Percentiles rank a stretch among this genome's conserved stretches.
Evolutionary conservation across 2,888 invertebrate species (phyloP).

Genomic region (Stomorhina lunata): DNA sequence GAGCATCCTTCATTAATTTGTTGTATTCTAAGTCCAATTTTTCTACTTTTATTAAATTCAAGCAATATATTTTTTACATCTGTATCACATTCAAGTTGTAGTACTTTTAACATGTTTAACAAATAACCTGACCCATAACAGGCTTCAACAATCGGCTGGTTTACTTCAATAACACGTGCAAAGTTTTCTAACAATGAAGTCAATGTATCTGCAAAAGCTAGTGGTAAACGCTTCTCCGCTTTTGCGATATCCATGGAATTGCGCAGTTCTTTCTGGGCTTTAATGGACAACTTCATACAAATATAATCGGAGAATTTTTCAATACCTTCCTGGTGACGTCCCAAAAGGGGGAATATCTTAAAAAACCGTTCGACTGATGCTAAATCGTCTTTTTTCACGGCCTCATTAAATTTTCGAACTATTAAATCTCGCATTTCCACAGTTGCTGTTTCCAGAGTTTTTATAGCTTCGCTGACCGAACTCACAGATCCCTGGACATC

Average conservation of each 20-base stretch:
- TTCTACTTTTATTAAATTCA: slow-evolving; percentile 87
- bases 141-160: slow-evolving; percentile 93
- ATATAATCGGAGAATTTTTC: slow-evolving; percentile 92
- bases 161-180: slow-evolving; percentile 90
- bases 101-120: slow-evolving; percentile 84
- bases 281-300: slow-evolving; percentile 86
- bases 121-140: slow-evolving; percentile 92
- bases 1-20: slow-evolving; percentile 83
- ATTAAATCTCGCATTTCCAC: slow-evolving; percentile 83
- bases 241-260: slow-evolving; percentile 84
- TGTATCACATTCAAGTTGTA: slow-evolving; percentile 90
- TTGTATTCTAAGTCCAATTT: slow-evolving; percentile 83
- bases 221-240: slow-evolving; percentile 86
- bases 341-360: slow-evolving; percentile 97
- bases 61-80: slow-evolving; percentile 83
- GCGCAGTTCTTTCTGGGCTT: slow-evolving; percentile 86
- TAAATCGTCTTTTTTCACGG: slow-evolving; percentile 92
- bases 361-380: slow-evolving; percentile 96
- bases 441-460: slow-evolving; percentile 86
- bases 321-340: slow-evolving; percentile 94
- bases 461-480: slow-evolving; percentile 79
- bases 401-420: slow-evolving; percentile 92
- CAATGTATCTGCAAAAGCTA: slow-evolving; percentile 92
- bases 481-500: slow-evolving; percentile 84
- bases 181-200: slow-evolving; percentile 92